Conservation (phyloP, 2,113 vertebrate species). For the Lagopus leucura region DNA sequence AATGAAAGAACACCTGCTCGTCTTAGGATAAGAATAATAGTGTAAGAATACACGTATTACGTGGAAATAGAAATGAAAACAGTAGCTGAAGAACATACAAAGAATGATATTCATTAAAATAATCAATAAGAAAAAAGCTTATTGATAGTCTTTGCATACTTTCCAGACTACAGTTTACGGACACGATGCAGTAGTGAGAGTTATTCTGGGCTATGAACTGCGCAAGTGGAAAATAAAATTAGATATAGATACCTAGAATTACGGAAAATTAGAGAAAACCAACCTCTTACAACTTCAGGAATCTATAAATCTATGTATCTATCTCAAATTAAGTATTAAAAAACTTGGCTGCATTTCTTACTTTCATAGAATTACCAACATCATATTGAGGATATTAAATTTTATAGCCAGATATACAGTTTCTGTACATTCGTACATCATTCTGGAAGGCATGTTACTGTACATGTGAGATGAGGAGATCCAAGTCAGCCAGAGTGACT, state of each 20-base stretch:
- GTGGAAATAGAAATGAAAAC: background rate
- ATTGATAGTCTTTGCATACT: background rate
- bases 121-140: background rate
- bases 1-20: background rate
- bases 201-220: background rate
- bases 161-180: background rate
- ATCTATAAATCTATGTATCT: background rate
- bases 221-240: background rate
- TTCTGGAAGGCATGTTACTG: too few relatives aligned
- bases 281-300: background rate
- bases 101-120: background rate
- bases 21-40: background rate
- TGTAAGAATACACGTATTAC: background rate
- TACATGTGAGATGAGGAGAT: too few relatives aligned
- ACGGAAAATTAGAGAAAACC: background rate
- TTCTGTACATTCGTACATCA: too few relatives aligned
- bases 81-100: background rate
- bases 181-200: background rate
- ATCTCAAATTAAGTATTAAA: background rate
- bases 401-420: background rate
- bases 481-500: too few relatives aligned
- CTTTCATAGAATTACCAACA: background rate
- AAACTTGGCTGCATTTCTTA: background rate
- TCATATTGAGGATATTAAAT: background rate
- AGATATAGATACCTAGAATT: background rate